Evolutionary conservation across 92 coral and sea anemone genomes (phyloP).

Genomic region (Umimayanthus kanabou): DNA sequence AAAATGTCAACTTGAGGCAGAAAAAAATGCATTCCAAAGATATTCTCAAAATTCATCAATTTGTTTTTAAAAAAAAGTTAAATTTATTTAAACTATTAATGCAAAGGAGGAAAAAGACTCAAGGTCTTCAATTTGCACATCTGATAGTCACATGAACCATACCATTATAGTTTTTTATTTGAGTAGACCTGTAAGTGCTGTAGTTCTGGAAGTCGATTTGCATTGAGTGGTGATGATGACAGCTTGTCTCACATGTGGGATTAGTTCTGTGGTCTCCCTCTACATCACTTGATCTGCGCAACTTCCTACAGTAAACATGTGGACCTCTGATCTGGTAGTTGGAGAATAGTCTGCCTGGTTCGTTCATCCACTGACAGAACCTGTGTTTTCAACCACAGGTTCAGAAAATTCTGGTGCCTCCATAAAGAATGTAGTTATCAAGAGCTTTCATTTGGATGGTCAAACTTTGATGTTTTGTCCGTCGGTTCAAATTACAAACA

Average conservation of each 20-base stretch:
- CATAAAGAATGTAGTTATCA: too few relatives aligned
- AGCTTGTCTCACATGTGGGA: slow-evolving; percentile 31
- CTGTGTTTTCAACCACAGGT: background rate
- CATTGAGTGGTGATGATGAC: slow-evolving; percentile 26
- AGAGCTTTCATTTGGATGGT: too few relatives aligned
- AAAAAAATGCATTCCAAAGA: too few relatives aligned
- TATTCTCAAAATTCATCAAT: too few relatives aligned
- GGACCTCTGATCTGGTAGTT: slow-evolving; percentile 74
- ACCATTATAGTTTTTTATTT: background rate
- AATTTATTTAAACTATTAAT: too few relatives aligned
- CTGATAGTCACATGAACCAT: background rate
- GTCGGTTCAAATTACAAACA: too few relatives aligned
- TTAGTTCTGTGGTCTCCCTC: background rate
- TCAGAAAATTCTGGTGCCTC: too few relatives aligned
- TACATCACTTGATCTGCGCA: slow-evolving; percentile 41
- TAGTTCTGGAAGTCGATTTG: slow-evolving; percentile 32
- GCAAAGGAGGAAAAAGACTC: too few relatives aligned
- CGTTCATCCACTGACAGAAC: slow-evolving; percentile 80
- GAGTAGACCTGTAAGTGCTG: background rate
- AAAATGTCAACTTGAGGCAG: too few relatives aligned
- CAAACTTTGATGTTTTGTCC: too few relatives aligned
- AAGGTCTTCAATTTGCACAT: too few relatives aligned
- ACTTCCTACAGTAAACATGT: slow-evolving; percentile 76
- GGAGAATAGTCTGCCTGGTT: slow-evolving; percentile 56
- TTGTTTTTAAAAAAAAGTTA: too few relatives aligned